Evolutionary conservation across 2,113 vertebrate species (phyloP).

Genomic region (Hirundichthys speculiger): DNA sequence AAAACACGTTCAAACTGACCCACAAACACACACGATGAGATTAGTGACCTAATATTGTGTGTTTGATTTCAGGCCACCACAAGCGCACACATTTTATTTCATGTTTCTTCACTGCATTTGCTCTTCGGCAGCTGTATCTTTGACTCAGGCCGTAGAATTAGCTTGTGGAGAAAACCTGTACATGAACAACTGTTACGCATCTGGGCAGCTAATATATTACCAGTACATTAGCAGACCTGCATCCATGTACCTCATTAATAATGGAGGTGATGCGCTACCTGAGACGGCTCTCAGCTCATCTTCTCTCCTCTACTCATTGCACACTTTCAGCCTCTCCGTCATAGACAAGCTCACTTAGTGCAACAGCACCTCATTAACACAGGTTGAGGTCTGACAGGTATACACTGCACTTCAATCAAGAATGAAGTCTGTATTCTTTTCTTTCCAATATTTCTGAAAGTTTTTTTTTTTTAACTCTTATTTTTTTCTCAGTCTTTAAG

Average conservation of each 20-base stretch:
- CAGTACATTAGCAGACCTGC: constrained; percentile 60
- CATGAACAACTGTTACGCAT: constrained; percentile 41
- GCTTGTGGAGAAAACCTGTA: not conserved
- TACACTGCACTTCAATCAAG: constrained; percentile 10
- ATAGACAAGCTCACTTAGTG: constrained; percentile 11
- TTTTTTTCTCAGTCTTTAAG: not conserved
- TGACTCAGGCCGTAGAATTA: constrained; percentile 4
- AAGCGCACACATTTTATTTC: not conserved
- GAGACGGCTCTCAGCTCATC: constrained; percentile 55
- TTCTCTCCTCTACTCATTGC: constrained; percentile 37
- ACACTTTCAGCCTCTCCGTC: constrained; percentile 29
- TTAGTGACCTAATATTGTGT: not conserved
- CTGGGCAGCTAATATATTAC: constrained; percentile 59
- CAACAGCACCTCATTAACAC: constrained; percentile 35
- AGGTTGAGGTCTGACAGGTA: constrained; percentile 4
- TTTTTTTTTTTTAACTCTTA: not conserved
- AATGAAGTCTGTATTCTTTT: not conserved
- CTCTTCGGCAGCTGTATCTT: not conserved
- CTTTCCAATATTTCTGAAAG: not conserved
- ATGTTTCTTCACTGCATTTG: not conserved
- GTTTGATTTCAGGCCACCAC: not conserved
- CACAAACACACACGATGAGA: constrained; percentile 8
- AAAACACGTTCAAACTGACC: constrained; percentile 22
- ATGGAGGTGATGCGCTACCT: constrained; percentile 66
- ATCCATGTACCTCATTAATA: constrained; percentile 67